These are phyloP conservation scores for Imbricaverruca yamaguchii DNA, from an alignment of 2,888 invertebrate genomes.

Conservation along the genomic window DNA sequence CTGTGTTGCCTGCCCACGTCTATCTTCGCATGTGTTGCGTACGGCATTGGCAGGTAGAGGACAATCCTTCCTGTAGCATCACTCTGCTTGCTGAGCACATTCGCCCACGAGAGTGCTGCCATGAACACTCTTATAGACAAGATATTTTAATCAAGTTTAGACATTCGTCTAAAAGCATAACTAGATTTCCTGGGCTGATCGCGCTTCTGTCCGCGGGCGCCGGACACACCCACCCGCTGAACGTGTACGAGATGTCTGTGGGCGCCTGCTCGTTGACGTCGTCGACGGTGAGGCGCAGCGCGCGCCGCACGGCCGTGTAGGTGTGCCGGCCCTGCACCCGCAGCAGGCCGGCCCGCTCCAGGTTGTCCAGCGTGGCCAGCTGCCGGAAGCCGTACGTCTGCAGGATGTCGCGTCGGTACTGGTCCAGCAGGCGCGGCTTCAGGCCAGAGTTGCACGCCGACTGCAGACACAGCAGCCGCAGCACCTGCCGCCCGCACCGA, in stretches of 20 bases:
- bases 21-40: too few species aligned
- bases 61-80: too few species aligned
- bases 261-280: slow-evolving; percentile 75
- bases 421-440: slow-evolving; percentile 73
- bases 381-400: slow-evolving; percentile 83
- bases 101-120: too few species aligned
- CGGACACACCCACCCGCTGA: slow-evolving; percentile 54
- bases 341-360: slow-evolving; percentile 79
- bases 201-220: too few species aligned
- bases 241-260: slow-evolving; percentile 82
- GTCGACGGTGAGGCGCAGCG: slow-evolving; percentile 65
- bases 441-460: slow-evolving; percentile 86
- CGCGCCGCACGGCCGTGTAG: slow-evolving; percentile 43
- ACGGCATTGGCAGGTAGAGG: too few species aligned
- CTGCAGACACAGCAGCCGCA: slow-evolving; percentile 86
- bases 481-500: slow-evolving; percentile 45
- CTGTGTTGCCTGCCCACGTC: too few species aligned
- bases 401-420: slow-evolving; percentile 63
- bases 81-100: too few species aligned
- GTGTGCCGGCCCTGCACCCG: slow-evolving; percentile 54
- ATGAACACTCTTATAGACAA: too few species aligned
- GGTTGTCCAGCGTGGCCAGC: slow-evolving; percentile 68
- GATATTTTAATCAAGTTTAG: too few species aligned
- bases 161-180: too few species aligned
- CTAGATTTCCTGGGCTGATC: too few species aligned